phyloP scores from a whole-genome alignment of 2,113 vertebrate genomes.

The Platycercus adscitus region DNA sequence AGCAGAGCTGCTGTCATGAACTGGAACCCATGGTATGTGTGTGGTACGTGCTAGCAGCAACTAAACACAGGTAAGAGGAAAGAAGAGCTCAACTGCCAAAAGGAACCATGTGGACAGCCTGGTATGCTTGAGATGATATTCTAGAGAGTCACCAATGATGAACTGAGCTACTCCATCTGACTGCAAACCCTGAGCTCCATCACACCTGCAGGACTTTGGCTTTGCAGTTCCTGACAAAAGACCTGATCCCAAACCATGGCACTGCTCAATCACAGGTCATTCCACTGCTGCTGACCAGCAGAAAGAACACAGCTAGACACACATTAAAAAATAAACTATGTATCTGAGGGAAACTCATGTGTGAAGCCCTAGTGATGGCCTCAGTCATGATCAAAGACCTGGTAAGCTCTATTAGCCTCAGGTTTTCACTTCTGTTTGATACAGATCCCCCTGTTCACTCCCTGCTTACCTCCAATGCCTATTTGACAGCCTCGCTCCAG shows the following conservation, averaged over 20 bases:
- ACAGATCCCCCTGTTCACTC: not conserved
- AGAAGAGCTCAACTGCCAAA: not conserved
- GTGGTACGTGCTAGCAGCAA: not conserved
- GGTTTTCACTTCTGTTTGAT: not conserved
- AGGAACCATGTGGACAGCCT: not conserved
- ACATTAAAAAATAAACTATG: not conserved
- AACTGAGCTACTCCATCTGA: not conserved
- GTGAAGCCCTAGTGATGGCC: not conserved
- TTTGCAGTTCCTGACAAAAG: not conserved
- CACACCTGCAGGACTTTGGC: accelerated
- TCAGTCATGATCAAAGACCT: not conserved
- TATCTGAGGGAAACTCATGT: not conserved
- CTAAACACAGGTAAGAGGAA: not conserved
- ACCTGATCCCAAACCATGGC: not conserved
- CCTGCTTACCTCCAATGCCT: not conserved
- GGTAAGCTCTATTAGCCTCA: not conserved
- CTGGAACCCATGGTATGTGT: not conserved
- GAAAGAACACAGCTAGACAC: not conserved
- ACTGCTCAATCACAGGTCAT: not conserved
- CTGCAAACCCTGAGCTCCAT: not conserved
- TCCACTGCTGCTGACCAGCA: not conserved
- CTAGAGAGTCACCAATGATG: not conserved
- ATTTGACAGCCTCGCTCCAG: not conserved
- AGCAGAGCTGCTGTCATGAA: not conserved
- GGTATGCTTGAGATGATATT: not conserved